Evolutionary conservation across 2,113 vertebrate genomes (phyloP), one percentile per base, ranked within the genome.

Genomic region (Archilochus colubris): DNA sequence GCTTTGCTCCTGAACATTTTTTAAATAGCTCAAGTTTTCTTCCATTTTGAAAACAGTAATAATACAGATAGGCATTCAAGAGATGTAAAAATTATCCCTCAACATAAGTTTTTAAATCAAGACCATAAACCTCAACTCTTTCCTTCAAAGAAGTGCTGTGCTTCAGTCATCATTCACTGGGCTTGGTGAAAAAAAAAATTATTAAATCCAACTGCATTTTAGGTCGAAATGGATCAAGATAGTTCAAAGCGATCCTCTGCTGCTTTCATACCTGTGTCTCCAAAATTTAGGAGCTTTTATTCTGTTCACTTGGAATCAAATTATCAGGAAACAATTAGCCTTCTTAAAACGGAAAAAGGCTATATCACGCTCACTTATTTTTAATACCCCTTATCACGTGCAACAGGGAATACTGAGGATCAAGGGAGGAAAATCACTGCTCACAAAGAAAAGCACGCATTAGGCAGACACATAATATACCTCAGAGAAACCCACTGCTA

Each of bases 371-470:
- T 80, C 33, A 10, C 78, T 88, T 90, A 69, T 90, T 91, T 94
- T 93, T 95, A 92, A 88, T 86, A 78, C 61, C 5, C 84, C 80
- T 96, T 96, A 92, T 86, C 92, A 84, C 40, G 82, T 12, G 14
- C 53, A 86, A 31, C 33, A 72, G 89, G 86, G 94, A 93, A 82
- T 58, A 68, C 13, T 17, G 51, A 63, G 89, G 69, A 92, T 68
- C 79, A 88, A 82, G 62, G 44, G 50, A 82, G 43, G 76, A 88
- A 86, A 50, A 88, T 84, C 66, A 31, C 36, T 46, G 27, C 62
- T 88, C 54, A 83, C 68, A 78, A 77, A 78, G 89, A 46, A 78
- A 86, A 92, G 16, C 59, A 38, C 67, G n/a, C 54, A 66, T 82
- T 69, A 86, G 17, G 50, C 54, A 81, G 76, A 89, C 57, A 75